Base-by-base conservation (phyloP, 1,140 invertebrate species). In the Phymastichus coffea region DNA sequence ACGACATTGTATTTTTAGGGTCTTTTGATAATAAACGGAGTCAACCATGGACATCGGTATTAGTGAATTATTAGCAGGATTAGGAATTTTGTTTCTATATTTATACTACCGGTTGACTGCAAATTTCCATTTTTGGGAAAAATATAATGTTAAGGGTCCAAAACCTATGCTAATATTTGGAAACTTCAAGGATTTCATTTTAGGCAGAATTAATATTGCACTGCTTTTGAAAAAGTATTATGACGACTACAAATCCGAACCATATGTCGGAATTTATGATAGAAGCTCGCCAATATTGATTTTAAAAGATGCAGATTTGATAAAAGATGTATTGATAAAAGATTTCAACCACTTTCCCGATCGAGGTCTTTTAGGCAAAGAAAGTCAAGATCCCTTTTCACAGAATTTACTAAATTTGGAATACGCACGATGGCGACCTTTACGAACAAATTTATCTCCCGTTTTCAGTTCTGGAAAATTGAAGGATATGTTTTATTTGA, bases 401-500 rank as follows among this genome's bases (percentile, higher is more conserved):
- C 57, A 68, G 37, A 64, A 78, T 59, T 47, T 82, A 0, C 72
- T 82, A 19, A 41, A 57, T 12, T 49, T 81, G 8, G 70, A 72
- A 30, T 66, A 71, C 0, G 53, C 70, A 22, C 66, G 69, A 56
- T 86, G 85, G 84, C 77, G 80, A 44, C 73, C 78, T 6, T 69
- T 85, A 6, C 68, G 85, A 35, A 63, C 65, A 0, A 81, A 78
- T 17, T 63, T 85, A 3, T 75, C 78, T 1, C 80, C 81, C 1
- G 73, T 66, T 15, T 83, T 84, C 51, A 81, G 80, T 0, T 77
- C 78, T 0, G 77, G 78, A 10, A 83, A 82, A 65, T 57, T 84
- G 12, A 82, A 78, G 47, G 66, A 70, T n/a, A 81, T 83, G 78
- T 81, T 82, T 62, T 71, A 74, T 54, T 64, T 80, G 4, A 65